phyloP scores from a whole-genome alignment of 2,797 vertebrate species.

The Rhinichthys osculus region DNA sequence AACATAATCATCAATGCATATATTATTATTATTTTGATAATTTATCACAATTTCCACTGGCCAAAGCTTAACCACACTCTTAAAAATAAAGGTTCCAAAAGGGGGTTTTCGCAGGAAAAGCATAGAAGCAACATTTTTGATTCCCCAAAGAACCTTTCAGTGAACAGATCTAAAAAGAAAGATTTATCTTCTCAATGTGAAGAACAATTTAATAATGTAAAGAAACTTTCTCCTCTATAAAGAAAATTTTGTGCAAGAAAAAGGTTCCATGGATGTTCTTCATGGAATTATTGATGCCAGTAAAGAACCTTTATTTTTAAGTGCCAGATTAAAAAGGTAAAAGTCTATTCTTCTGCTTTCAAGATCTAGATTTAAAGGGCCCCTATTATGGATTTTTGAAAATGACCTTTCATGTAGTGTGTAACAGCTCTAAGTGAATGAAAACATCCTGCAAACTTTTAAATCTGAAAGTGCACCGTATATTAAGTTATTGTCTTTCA shows the following conservation, averaged over 20 bases:
- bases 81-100: not conserved
- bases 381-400: too few relatives aligned
- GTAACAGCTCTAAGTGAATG: too few relatives aligned
- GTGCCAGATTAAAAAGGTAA: conserved; percentile 1
- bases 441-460: too few relatives aligned
- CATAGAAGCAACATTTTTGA: not conserved
- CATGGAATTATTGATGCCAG: not conserved
- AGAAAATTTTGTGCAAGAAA: not conserved
- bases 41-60: conserved; percentile 15
- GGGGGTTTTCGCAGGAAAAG: not conserved
- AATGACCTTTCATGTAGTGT: too few relatives aligned
- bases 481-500: too few relatives aligned
- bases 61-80: not conserved
- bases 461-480: too few relatives aligned
- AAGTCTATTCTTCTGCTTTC: not conserved
- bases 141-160: not conserved
- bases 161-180: not conserved
- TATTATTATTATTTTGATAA: not conserved
- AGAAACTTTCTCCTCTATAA: not conserved
- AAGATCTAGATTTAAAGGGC: not conserved
- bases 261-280: not conserved
- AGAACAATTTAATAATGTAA: not conserved
- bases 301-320: not conserved
- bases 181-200: not conserved
- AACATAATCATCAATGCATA: not conserved